Evolutionary conservation across 2,113 vertebrate genomes (phyloP).

Genomic region (Brachypodius melanocephalos): DNA sequence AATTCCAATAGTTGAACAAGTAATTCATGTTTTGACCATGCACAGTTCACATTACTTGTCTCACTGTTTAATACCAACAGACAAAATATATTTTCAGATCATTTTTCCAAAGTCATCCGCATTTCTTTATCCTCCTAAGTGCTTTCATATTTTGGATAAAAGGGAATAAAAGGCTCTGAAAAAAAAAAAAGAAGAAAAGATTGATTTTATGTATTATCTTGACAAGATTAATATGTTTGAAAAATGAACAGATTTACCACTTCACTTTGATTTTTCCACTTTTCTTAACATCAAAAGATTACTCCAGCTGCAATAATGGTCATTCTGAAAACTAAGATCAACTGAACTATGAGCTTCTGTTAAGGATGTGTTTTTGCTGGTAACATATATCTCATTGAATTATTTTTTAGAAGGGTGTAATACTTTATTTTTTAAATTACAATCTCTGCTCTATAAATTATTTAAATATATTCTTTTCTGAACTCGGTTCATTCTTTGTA

Average conservation of each 20-base stretch:
- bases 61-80: slow-evolving; percentile 65
- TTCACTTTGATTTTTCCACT: slow-evolving; percentile 80
- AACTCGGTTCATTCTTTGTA: slow-evolving; percentile 52
- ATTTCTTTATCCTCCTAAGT: slow-evolving; percentile 73
- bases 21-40: slow-evolving; percentile 34
- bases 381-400: slow-evolving; percentile 45
- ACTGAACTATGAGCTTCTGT: slow-evolving; percentile 32
- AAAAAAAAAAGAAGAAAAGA: slow-evolving; percentile 67
- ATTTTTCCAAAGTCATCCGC: slow-evolving; percentile 64
- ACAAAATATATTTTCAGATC: slow-evolving; percentile 69
- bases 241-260: slow-evolving; percentile 80
- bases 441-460: slow-evolving; percentile 44
- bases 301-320: slow-evolving; percentile 66
- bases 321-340: slow-evolving; percentile 72
- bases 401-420: slow-evolving; percentile 34
- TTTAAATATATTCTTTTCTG: slow-evolving; percentile 57
- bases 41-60: slow-evolving; percentile 21
- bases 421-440: slow-evolving; percentile 46
- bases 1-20: slow-evolving; percentile 65
- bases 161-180: slow-evolving; percentile 67
- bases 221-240: slow-evolving; percentile 83
- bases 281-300: slow-evolving; percentile 82
- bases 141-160: slow-evolving; percentile 81
- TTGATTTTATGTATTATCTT: slow-evolving; percentile 81
- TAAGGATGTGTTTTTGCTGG: slow-evolving; percentile 16